A percentile compares a stretch with the other conserved stretches of the same genome.
Conservation (phyloP, 2,888 invertebrate genomes). For the Heliconius sara region DNA sequence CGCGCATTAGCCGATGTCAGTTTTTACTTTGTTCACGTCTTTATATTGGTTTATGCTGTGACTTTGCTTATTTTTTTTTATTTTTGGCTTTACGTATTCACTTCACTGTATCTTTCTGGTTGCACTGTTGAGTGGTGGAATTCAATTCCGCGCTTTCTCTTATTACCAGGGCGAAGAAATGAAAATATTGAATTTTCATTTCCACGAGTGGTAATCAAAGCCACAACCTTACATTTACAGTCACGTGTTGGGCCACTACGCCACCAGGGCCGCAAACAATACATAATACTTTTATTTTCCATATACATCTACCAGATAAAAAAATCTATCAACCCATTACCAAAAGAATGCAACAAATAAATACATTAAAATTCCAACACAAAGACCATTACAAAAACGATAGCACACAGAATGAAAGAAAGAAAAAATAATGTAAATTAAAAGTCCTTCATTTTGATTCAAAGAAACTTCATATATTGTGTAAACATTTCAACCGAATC, state of each 20-base stretch:
- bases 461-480: constrained; percentile 48
- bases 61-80: not conserved
- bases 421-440: constrained; percentile 22
- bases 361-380: constrained; percentile 2
- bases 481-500: constrained; percentile 66
- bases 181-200: not conserved
- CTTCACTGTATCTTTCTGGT: not conserved
- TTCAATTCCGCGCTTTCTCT: not conserved
- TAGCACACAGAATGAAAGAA: not conserved
- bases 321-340: constrained; percentile 10
- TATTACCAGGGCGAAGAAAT: not conserved
- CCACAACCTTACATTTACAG: not conserved
- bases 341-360: constrained; percentile 23
- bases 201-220: not conserved
- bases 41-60: not conserved
- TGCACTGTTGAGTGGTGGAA: not conserved
- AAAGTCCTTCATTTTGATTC: constrained; percentile 45
- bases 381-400: not conserved
- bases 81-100: not conserved
- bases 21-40: constrained; percentile 28
- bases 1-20: constrained; percentile 47
- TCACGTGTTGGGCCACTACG: too few species aligned
- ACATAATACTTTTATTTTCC: too few species aligned
- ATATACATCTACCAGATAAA: too few species aligned
- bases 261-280: too few species aligned